Evolutionary conservation across 2,797 vertebrate genomes (phyloP).

Genomic region (Chaunax sp.): DNA sequence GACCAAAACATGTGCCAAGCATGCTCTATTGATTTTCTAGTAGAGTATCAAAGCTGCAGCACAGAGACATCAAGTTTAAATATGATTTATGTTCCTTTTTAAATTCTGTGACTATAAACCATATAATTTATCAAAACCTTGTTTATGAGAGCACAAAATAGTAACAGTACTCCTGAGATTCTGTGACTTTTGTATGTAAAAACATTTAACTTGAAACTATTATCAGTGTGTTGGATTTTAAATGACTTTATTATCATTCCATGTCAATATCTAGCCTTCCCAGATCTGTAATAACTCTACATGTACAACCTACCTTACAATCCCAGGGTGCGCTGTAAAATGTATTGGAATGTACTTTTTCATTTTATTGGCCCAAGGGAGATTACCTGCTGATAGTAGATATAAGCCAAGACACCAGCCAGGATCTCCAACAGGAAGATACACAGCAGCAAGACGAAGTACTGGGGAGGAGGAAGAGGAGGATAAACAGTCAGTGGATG

Average conservation of each 20-base stretch:
- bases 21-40: constrained; percentile 5
- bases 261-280: constrained; percentile 3
- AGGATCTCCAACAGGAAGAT: constrained; percentile 97
- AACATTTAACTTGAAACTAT: background rate
- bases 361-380: background rate
- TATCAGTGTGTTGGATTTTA: too few species aligned
- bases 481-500: constrained; percentile 29
- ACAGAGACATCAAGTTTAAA: constrained; percentile 5
- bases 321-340: constrained; percentile 1
- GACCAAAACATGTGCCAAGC: constrained; percentile 1
- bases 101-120: background rate
- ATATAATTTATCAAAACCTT: background rate
- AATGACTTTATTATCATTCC: too few species aligned
- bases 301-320: background rate
- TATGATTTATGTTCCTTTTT: background rate
- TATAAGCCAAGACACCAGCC: constrained; percentile 94
- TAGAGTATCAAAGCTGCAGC: background rate
- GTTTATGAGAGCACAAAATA: background rate
- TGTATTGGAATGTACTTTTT: background rate
- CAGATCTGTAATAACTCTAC: background rate
- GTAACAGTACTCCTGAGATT: background rate
- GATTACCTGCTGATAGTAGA: constrained; percentile 98
- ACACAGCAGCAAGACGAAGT: constrained; percentile 92
- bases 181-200: background rate
- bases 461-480: constrained; percentile 78